These are phyloP conservation scores for Phalacrocorax carbo DNA, from an alignment of 2,113 vertebrate genomes.

Conservation along the genomic window DNA sequence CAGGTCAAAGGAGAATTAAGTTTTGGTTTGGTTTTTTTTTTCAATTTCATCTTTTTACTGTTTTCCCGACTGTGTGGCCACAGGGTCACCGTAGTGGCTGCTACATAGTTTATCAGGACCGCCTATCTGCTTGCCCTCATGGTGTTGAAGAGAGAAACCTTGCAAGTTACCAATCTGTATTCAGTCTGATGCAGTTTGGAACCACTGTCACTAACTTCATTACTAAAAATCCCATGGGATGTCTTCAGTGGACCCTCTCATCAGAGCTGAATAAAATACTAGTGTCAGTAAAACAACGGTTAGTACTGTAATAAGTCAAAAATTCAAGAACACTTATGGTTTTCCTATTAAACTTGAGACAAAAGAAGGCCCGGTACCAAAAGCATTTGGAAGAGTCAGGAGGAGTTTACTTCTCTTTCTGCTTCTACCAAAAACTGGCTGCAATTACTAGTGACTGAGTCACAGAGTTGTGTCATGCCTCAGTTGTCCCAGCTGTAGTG, in stretches of 20 bases:
- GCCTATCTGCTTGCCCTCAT: not conserved
- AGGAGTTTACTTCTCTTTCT: not conserved
- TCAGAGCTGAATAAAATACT: not conserved
- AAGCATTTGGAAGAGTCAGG: not conserved
- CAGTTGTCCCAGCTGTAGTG: not conserved
- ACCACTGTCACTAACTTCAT: not conserved
- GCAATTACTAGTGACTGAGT: not conserved
- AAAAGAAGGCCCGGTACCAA: not conserved
- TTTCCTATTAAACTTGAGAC: slow-evolving; percentile 15
- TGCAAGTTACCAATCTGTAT: not conserved
- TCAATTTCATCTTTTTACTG: not conserved
- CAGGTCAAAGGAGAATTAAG: not conserved
- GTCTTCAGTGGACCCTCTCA: not conserved
- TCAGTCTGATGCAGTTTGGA: not conserved
- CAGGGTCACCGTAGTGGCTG: not conserved
- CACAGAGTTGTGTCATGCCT: not conserved
- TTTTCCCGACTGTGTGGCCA: not conserved
- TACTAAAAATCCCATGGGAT: not conserved
- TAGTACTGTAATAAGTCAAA: not conserved
- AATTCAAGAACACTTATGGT: not conserved
- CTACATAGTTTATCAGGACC: not conserved
- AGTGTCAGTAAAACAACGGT: not conserved
- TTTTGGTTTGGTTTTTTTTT: not conserved
- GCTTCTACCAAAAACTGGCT: not conserved
- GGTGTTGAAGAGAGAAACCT: not conserved